phyloP scores from a whole-genome alignment of 1,140 invertebrate species.

The Arctopsyche grandis region DNA sequence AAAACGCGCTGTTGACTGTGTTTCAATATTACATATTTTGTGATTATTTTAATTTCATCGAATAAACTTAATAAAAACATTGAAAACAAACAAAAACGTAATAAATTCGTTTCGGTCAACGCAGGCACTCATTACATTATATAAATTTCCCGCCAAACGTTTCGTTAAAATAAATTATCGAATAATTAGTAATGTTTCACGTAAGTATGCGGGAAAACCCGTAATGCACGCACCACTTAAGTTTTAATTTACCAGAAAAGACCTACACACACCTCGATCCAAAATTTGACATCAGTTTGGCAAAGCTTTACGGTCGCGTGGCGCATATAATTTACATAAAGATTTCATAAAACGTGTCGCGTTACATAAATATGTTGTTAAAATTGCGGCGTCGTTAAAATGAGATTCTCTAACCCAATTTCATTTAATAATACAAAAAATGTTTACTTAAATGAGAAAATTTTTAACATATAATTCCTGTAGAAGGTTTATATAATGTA shows the following conservation, averaged over 20 bases:
- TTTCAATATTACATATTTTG: too few species aligned
- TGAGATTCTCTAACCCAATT: background rate
- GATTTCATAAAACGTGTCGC: conserved; percentile 28
- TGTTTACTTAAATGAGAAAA: too few species aligned
- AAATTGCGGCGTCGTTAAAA: conserved; percentile 9
- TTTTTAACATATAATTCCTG: too few species aligned
- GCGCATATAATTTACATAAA: conserved; percentile 22
- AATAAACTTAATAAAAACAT: too few species aligned
- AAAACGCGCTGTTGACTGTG: too few species aligned
- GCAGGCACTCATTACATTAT: background rate
- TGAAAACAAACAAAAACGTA: too few species aligned
- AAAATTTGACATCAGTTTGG: conserved; percentile 3
- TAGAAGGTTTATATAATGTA: too few species aligned
- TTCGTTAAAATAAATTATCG: background rate
- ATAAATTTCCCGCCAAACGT: background rate
- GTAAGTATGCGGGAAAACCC: background rate
- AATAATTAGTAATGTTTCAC: background rate
- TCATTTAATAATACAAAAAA: background rate
- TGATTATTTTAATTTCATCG: too few species aligned
- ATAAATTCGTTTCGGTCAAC: background rate
- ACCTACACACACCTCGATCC: background rate
- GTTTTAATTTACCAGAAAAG: background rate
- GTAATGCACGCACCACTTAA: background rate
- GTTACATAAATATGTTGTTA: conserved; percentile 27
- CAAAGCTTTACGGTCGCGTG: background rate